These are phyloP conservation scores for Choloepus didactylus DNA, from an alignment of 2,797 vertebrate species.

Conservation along the genomic window DNA sequence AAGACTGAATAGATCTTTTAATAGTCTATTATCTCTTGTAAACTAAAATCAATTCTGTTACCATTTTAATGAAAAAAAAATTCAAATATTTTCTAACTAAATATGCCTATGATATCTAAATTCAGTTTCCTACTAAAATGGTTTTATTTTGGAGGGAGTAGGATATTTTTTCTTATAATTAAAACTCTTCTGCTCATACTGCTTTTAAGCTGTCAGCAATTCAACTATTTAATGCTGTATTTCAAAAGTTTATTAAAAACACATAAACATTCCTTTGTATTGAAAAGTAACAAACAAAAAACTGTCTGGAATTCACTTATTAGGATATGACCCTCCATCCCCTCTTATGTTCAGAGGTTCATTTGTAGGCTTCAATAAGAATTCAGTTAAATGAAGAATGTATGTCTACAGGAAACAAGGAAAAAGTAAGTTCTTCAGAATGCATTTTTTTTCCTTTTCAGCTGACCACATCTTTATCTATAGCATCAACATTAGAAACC, in stretches of 20 bases:
- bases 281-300: constrained; percentile 30
- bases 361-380: not conserved
- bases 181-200: constrained; percentile 40
- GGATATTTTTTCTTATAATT: not conserved
- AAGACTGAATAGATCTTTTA: not conserved
- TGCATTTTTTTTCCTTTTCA: not conserved
- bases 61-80: constrained; percentile 27
- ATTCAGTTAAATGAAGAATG: not conserved
- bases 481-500: not conserved
- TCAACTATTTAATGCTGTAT: not conserved
- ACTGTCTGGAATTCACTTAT: not conserved
- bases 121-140: constrained; percentile 34
- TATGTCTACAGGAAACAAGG: not conserved
- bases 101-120: constrained; percentile 23
- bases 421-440: not conserved
- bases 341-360: not conserved
- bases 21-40: not conserved
- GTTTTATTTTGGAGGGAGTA: not conserved
- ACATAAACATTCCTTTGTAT: not conserved
- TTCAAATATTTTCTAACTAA: constrained; percentile 49
- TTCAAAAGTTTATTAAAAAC: not conserved
- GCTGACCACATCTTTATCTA: not conserved
- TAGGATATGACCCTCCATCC: not conserved
- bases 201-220: not conserved
- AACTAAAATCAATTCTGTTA: not conserved